phyloP scores from a whole-genome alignment of 2,113 vertebrate species.

The Mesoclemmys tuberculata region DNA sequence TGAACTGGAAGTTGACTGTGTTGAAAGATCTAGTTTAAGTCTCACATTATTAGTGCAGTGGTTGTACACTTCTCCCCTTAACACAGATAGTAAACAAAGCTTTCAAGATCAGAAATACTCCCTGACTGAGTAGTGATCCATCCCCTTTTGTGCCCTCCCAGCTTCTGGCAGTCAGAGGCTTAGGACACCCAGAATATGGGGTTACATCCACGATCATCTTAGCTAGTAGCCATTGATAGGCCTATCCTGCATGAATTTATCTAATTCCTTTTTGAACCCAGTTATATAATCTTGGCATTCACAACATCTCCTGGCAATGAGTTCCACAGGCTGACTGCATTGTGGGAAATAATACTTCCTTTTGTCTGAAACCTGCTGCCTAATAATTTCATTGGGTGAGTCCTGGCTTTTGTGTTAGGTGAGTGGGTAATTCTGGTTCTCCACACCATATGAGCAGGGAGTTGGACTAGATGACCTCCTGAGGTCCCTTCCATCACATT shows the following conservation, averaged over 20 bases:
- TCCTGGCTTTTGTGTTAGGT: too few relatives aligned
- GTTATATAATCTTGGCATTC: neutral
- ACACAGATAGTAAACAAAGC: neutral
- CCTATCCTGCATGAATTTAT: neutral
- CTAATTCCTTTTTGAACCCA: neutral
- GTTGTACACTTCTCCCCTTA: accelerated
- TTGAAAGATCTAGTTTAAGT: neutral
- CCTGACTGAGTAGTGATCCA: neutral
- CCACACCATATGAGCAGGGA: too few relatives aligned
- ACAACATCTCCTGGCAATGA: neutral
- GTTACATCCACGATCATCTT: neutral
- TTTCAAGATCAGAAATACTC: neutral
- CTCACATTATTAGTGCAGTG: too few relatives aligned
- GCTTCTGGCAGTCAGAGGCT: too few relatives aligned
- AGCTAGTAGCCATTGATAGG: neutral
- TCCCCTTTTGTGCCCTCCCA: neutral
- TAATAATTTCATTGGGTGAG: too few relatives aligned
- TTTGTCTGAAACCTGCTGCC: too few relatives aligned
- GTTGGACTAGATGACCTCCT: too few relatives aligned
- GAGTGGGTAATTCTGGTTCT: too few relatives aligned
- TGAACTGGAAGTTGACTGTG: neutral
- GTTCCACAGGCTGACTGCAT: neutral
- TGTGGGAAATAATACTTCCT: neutral
- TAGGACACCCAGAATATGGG: neutral
- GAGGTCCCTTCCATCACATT: too few relatives aligned